Base-by-base conservation (phyloP, 1,140 invertebrate species). In the Notospermus geniculatus region DNA sequence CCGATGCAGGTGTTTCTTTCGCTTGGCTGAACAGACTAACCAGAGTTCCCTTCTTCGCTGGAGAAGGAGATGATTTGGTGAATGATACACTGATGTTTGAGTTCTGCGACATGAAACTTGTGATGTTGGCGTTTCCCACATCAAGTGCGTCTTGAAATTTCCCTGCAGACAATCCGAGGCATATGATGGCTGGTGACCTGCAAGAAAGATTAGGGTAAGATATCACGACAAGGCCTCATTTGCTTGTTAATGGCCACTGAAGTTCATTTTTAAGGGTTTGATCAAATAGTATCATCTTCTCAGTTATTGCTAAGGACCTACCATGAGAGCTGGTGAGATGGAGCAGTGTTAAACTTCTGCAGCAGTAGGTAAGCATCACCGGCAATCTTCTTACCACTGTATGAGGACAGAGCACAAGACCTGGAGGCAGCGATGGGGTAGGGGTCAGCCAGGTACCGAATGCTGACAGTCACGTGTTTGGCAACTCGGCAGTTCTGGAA, bases 111-210 rank as follows among this genome's bases (percentile, higher is more conserved):
- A 64, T 77, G 64, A 78, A 73, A 30, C 62, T 60, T 11, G 71
- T 66, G 39, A 83, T 79, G 29, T 70, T 72, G 27, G 72, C 63
- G 36, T 56, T 60, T 41, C 52, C 61, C 23, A 68, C 55, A 50
- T 86, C 86, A 65, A 85, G 86, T 46, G 73, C 76, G 64, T 87
- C 84, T 70, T 88, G 83, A 82, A 93, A 93, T 79, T 93, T 93
- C 1, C 88, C 86, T 22, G 88, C 90, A 66, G 89, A 89, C 1
- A 93, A 81, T 5, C 89, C 88, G 9, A 93, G 78, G 75, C 87
- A 89, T 60, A 85, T 86, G 19, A 93, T 85, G 0, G 79, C 67
- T n/a, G 82, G 82, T 32, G 63, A 62, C 76, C 76, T 78, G 60
- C n/a, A 68, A 66, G 45, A 27, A 56, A 39, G 41, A 64, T 54